phyloP scores from a whole-genome alignment of 2,113 vertebrate genomes.

The Oreochromis spilurus region DNA sequence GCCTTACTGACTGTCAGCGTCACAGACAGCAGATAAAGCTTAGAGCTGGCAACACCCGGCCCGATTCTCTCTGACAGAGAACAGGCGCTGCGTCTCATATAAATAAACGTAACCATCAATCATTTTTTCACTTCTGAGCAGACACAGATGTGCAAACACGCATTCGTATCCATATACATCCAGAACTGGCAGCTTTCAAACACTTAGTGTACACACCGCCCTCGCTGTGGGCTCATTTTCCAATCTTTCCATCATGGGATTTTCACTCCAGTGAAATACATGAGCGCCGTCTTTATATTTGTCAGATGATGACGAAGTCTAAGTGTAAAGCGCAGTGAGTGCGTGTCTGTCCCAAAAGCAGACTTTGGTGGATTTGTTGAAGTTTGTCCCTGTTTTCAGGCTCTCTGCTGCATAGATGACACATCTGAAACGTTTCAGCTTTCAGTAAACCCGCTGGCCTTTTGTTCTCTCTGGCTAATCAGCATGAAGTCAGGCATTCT shows the following conservation, averaged over 20 bases:
- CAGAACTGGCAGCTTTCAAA: not conserved
- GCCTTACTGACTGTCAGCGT: not conserved
- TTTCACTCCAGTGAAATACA: not conserved
- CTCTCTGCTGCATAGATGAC: not conserved
- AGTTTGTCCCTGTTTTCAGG: not conserved
- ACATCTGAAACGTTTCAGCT: not conserved
- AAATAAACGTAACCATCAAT: constrained; percentile 23
- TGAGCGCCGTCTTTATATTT: constrained; percentile 35
- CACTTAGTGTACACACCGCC: not conserved
- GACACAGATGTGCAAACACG: constrained; percentile 13
- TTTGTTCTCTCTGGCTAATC: not conserved
- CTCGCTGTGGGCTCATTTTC: constrained; percentile 8
- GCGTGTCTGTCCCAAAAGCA: not conserved
- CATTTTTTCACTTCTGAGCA: constrained; percentile 11
- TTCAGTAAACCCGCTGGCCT: not conserved
- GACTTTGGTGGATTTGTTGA: not conserved
- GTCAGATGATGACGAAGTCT: constrained; percentile 7
- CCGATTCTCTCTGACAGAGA: constrained; percentile 20
- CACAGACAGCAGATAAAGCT: constrained; percentile 41
- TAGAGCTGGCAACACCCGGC: constrained; percentile 5
- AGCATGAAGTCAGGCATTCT: constrained; percentile 28
- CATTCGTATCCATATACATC: not conserved
- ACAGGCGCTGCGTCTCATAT: constrained; percentile 17
- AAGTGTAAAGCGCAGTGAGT: not conserved
- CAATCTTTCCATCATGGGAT: constrained; percentile 6